Evolutionary conservation across 2,113 vertebrate genomes (phyloP).

Genomic region (Cheilinus undulatus): DNA sequence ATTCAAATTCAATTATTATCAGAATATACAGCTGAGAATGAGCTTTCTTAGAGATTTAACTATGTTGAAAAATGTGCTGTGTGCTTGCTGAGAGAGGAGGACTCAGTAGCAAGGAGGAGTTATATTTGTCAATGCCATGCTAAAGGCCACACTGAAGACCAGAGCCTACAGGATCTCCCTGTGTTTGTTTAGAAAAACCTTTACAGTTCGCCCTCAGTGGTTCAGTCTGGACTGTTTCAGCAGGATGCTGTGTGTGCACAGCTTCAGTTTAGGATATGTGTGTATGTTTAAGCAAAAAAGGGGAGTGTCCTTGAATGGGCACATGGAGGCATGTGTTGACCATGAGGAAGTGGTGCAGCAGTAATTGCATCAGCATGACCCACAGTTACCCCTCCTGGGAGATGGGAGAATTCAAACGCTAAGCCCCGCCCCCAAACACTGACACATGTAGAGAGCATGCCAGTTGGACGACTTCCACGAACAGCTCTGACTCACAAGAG

Average conservation of each 20-base stretch:
- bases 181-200: conserved; percentile 17
- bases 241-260: not conserved
- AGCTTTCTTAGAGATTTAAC: not conserved
- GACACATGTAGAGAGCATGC: conserved; percentile 11
- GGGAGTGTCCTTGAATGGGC: not conserved
- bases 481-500: not conserved
- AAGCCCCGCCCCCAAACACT: conserved; percentile 29
- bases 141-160: conserved; percentile 3
- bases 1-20: too few relatives aligned
- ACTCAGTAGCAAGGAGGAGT: conserved; percentile 32
- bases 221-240: not conserved
- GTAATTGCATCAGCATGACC: conserved; percentile 33
- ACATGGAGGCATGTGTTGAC: not conserved
- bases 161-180: not conserved
- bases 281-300: not conserved
- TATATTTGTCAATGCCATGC: conserved; percentile 48
- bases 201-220: not conserved
- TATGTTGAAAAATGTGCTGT: not conserved
- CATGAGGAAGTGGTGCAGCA: conserved; percentile 1
- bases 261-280: not conserved
- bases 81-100: not conserved
- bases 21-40: not conserved
- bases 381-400: not conserved
- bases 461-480: conserved; percentile 12
- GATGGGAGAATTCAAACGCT: not conserved